Conservation (phyloP, 2,888 invertebrate genomes). For the Parasteatoda lunata region DNA sequence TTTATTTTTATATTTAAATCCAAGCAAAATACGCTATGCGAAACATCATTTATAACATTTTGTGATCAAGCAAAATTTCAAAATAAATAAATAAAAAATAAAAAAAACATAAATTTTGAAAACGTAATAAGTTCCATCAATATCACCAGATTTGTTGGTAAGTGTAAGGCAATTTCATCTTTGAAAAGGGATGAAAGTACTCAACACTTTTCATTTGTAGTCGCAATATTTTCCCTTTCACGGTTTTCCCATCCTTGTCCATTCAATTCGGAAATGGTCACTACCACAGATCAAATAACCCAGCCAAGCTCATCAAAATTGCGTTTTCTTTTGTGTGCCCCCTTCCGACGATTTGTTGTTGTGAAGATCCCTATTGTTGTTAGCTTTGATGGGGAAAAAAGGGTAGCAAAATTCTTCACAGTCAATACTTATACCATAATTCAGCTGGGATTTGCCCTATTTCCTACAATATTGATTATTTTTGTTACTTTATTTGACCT, state of each 20-base stretch:
- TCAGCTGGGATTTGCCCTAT: constrained; percentile 34
- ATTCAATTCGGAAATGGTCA: constrained; percentile 23
- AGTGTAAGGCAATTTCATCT: background rate
- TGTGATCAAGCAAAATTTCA: no score
- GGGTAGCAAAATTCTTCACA: constrained; percentile 18
- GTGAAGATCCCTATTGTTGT: constrained; percentile 34
- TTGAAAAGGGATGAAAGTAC: background rate
- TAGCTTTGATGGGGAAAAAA: constrained; percentile 3
- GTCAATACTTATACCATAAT: constrained; percentile 41
- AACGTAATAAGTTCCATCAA: background rate
- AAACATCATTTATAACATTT: no score
- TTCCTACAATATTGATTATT: constrained; percentile 4
- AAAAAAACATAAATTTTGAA: no score
- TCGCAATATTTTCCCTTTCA: constrained; percentile 19
- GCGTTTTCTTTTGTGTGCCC: constrained; percentile 32
- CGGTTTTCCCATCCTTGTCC: background rate
- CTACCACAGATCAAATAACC: constrained; percentile 47
- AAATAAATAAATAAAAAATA: no score
- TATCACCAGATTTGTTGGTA: background rate
- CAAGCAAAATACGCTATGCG: no score
- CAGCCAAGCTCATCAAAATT: constrained; percentile 42
- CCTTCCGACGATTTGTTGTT: constrained; percentile 35
- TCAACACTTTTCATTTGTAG: constrained; percentile 1
- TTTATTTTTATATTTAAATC: no score
- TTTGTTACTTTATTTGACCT: constrained; percentile 18